Conservation (phyloP, 2,797 vertebrate species). For the Phalanger gymnotis region DNA sequence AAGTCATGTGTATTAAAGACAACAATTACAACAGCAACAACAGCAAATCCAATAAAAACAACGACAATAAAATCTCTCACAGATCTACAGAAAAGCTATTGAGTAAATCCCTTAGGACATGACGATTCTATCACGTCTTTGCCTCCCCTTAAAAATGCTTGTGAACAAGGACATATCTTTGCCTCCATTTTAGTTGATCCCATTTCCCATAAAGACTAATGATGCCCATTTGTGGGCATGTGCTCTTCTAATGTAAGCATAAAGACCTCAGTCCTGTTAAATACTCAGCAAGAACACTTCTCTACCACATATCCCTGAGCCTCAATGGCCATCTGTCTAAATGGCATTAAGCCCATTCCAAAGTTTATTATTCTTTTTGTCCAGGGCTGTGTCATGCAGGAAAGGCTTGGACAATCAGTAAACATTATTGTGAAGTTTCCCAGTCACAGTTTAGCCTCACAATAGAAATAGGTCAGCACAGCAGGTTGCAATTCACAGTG, state of each 20-base stretch:
- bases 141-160: not conserved
- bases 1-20: not conserved
- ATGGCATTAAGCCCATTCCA: not conserved
- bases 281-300: not conserved
- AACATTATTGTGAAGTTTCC: not conserved
- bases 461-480: not conserved
- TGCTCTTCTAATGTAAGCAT: too few species aligned
- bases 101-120: not conserved
- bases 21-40: not conserved
- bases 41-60: not conserved
- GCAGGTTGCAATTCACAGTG: not conserved
- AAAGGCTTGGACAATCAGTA: not conserved
- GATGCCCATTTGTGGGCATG: not conserved
- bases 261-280: not conserved
- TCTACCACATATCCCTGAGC: not conserved
- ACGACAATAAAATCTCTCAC: not conserved
- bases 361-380: not conserved
- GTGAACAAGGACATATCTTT: not conserved
- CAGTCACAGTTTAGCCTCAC: not conserved
- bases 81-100: not conserved
- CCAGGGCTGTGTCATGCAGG: not conserved
- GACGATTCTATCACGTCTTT: not conserved
- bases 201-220: not conserved
- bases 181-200: too few species aligned
- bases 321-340: not conserved